Percentiles rank a stretch among this genome's conserved stretches.
phyloP scores from a whole-genome alignment of 2,797 vertebrate genomes.

The Carcharodon carcharias region DNA sequence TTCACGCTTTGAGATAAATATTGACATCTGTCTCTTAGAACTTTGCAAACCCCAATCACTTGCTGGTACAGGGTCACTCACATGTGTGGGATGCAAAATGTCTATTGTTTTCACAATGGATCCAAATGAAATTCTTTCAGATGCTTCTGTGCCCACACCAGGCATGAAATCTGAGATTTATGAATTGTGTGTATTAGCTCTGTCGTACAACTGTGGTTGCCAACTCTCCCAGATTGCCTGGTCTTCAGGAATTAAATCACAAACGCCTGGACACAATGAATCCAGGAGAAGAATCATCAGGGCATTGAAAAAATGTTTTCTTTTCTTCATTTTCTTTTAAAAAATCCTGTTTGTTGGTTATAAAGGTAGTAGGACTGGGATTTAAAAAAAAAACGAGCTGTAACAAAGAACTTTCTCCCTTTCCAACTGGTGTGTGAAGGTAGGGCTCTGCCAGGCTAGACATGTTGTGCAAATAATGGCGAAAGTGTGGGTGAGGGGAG shows the following conservation, averaged over 20 bases:
- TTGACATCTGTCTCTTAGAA: neutral
- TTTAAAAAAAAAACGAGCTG: neutral
- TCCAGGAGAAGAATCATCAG: neutral
- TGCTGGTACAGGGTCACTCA: too few relatives aligned
- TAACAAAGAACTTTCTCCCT: neutral
- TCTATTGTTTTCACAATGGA: neutral
- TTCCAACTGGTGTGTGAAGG: neutral
- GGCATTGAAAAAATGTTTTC: neutral
- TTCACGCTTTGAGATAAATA: neutral
- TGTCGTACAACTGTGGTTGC: neutral
- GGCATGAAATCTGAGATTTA: neutral
- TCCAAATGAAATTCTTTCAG: neutral
- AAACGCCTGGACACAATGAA: neutral
- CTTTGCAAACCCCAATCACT: neutral
- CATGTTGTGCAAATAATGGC: neutral
- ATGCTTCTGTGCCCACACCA: neutral
- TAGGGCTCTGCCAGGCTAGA: too few relatives aligned
- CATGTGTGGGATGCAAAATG: neutral
- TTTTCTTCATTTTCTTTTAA: neutral
- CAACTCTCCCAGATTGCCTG: neutral
- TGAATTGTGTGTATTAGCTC: neutral
- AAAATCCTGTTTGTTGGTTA: neutral
- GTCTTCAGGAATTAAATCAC: neutral
- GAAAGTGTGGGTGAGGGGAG: neutral
- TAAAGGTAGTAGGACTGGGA: neutral